Conservation (phyloP, 2,888 invertebrate species). For the Orchesella flavescens region DNA sequence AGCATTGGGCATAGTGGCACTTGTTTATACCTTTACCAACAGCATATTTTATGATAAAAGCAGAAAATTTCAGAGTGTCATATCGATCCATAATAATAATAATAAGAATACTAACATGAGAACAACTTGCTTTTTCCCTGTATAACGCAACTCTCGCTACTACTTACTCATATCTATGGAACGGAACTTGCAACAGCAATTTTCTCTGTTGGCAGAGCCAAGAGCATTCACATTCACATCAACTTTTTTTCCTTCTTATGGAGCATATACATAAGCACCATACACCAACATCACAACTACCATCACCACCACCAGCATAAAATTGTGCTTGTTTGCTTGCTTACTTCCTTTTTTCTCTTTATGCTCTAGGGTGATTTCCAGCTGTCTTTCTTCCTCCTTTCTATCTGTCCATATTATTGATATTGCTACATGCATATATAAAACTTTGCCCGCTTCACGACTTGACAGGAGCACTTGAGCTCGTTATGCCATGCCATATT, state of each 20-base stretch:
- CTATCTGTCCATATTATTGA: slow-evolving; percentile 59
- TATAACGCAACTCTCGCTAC: no score
- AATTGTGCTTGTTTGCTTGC: slow-evolving; percentile 56
- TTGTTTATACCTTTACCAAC: slow-evolving; percentile 45
- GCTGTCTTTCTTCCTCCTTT: slow-evolving; percentile 58
- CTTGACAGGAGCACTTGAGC: slow-evolving; percentile 62
- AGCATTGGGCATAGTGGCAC: not conserved
- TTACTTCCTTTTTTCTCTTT: slow-evolving; percentile 47
- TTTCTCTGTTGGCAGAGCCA: slow-evolving; percentile 60
- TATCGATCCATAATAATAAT: slow-evolving; percentile 55
- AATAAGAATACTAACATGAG: slow-evolving; percentile 32
- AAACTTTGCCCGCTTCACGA: slow-evolving; percentile 11
- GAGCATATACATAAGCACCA: slow-evolving; percentile 2
- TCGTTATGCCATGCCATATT: slow-evolving; percentile 45
- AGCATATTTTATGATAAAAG: slow-evolving; percentile 60
- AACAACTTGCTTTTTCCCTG: no score
- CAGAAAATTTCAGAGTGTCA: slow-evolving; percentile 52
- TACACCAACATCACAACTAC: no score
- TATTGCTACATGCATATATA: slow-evolving; percentile 55
- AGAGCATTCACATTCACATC: slow-evolving; percentile 55
- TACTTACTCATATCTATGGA: no score
- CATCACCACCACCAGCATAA: slow-evolving; percentile 41
- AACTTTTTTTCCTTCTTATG: slow-evolving; percentile 22
- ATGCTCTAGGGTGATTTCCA: slow-evolving; percentile 62
- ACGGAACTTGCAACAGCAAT: slow-evolving; percentile 60